Evolutionary conservation across 2,113 vertebrate species (phyloP).

Genomic region (Barnardius zonarius): DNA sequence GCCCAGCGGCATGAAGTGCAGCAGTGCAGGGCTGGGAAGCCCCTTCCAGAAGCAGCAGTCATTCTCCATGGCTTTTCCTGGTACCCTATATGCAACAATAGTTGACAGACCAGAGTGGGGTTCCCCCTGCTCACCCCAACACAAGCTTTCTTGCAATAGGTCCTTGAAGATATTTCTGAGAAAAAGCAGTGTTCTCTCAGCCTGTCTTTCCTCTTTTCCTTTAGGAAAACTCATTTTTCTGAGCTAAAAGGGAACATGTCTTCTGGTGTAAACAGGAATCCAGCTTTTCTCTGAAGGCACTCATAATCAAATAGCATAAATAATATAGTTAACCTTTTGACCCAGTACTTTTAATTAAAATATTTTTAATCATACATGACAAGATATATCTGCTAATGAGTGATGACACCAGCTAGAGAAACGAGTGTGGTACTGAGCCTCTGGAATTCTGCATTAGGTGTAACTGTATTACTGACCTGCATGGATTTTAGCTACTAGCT

Average conservation of each 20-base stretch:
- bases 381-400: conserved; percentile 15
- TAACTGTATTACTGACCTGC: background rate
- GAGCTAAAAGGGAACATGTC: conserved; percentile 9
- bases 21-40: background rate
- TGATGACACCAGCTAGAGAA: background rate
- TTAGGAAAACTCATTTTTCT: conserved; percentile 6
- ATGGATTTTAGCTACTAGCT: background rate
- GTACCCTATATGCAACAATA: background rate
- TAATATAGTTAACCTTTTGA: conserved; percentile 62
- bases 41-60: background rate
- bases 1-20: accelerated
- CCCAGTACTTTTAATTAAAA: conserved; percentile 56
- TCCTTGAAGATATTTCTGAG: background rate
- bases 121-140: background rate
- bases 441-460: background rate
- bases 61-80: background rate
- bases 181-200: background rate
- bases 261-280: conserved; percentile 34
- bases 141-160: background rate
- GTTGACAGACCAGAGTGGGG: background rate
- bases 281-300: conserved; percentile 17
- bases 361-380: conserved; percentile 56
- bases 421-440: background rate
- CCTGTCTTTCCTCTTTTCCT: background rate
- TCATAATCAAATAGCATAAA: conserved; percentile 55